phyloP scores from a whole-genome alignment of 2,797 vertebrate species.

The Pantherophis vulpinus region DNA sequence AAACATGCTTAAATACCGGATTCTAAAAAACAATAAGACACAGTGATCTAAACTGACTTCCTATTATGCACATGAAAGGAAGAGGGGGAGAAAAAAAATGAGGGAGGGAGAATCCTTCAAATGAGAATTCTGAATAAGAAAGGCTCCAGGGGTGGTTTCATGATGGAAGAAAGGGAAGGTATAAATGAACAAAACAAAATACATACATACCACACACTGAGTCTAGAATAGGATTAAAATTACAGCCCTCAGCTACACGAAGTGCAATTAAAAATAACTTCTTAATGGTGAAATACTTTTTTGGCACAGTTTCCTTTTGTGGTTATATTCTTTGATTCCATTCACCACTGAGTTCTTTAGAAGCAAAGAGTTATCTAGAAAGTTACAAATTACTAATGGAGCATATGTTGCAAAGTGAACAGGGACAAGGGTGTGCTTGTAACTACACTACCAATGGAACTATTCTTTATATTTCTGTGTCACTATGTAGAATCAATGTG shows the following conservation, averaged over 20 bases:
- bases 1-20: neutral
- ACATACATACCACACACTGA: neutral
- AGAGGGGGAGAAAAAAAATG: too few relatives aligned
- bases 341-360: neutral
- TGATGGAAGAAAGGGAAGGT: neutral
- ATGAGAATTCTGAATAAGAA: neutral
- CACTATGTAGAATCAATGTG: neutral
- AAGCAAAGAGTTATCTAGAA: neutral
- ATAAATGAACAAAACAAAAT: neutral
- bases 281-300: neutral
- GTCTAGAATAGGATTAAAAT: neutral
- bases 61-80: neutral
- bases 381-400: neutral
- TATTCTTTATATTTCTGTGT: neutral
- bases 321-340: neutral
- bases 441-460: neutral
- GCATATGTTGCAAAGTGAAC: too few relatives aligned
- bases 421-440: neutral
- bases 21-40: neutral
- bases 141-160: neutral
- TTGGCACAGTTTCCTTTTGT: neutral
- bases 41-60: neutral
- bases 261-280: neutral
- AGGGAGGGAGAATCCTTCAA: neutral
- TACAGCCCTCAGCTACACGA: neutral